Base-by-base conservation (phyloP, 1,140 invertebrate species). In the Grapholita molesta region DNA sequence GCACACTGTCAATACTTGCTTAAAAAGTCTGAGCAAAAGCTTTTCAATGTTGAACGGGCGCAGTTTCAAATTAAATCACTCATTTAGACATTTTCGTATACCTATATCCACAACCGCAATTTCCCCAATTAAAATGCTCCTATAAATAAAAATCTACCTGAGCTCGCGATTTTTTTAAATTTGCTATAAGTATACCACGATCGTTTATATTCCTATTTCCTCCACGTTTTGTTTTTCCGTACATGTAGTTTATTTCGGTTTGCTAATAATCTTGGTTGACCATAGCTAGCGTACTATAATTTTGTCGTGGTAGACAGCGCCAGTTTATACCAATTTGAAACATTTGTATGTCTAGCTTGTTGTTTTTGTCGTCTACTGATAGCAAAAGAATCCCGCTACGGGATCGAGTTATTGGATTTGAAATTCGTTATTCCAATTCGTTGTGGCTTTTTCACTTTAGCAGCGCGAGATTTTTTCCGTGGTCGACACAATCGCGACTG, bases 341-440 rank as follows among this genome's bases (percentile, higher is more conserved):
- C 55, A 38, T 23, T 12, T 24, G 6, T 24, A 65, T 38, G 32
- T 9, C 33, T 33, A 57, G 12, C 52, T 67, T 55, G 64, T 65
- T 30, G 32, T 48, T 35, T 61, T 18, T 32, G 28, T 18, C 42
- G 64, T 32, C 53, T 67, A 3, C 64, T 32, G 38, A 66, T 28
- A 68, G 48, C 68, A 74, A 75, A 83, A 75, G 76, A 81, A 80
- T 73, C 21, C 76, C 73, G 70, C 66, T 61, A 72, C 74, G 69
- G 70, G 69, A 65, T 77, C 75, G 71, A 69, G 53, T 82, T 84
- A 85, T 85, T 81, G 82, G 83, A 87, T 87, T 87, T 84, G 72
- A 83, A 84, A 82, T 83, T 85, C 83, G 80, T 84, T 84, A 87
- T 85, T 84, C 78, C 79, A 78, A 80, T 61, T 61, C 55, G 28